Evolutionary conservation across 2,113 vertebrate species (phyloP), one percentile per base, ranked within the genome.

Genomic region (Hyperopisus bebe): DNA sequence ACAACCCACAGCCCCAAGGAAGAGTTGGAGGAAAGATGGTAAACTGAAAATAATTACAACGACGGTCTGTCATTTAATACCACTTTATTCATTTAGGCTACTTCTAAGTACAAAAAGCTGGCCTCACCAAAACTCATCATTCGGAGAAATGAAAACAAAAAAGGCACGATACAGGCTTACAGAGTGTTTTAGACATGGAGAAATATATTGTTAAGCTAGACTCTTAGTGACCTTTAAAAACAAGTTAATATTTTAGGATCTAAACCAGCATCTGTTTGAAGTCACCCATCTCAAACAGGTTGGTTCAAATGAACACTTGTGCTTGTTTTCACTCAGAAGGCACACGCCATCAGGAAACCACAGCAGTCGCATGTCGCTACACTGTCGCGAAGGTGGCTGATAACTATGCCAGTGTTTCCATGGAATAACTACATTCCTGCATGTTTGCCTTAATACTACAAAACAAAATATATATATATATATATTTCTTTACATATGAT

Each of bases 31-130:
- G 62, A 27, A 66, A 66, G 62, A 66, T 27, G 74, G 35, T 21
- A 42, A 80, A 80, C 13, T 17, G 85, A 44, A 44, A 53, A 88
- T 39, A 88, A 42, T 50, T 77, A 62, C 11, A 84, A 86, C 39
- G 77, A 83, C 90, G 44, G 7, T 13, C 4, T 82, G 91, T 95
- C 94, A 95, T 96, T 96, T 97, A 97, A 97, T 96, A 96, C 96
- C 96, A 97, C 96, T 97, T 97, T 97, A 97, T 97, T 97, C 96
- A 96, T 97, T 97, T 96, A 96, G 96, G 96, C 96, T 97, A 96
- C 95, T 96, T 96, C 96, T 96, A 95, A 96, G 95, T 97, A 97
- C 95, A 96, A 96, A 96, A 96, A 95, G 95, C 92, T 96, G 96
- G 96, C 96, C 95, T 95, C 95, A 96, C 95, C 96, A 96, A 94